A percentile compares a stretch with the other conserved stretches of the same genome.
Conservation (phyloP, 2,113 vertebrate genomes). For the Synodontis membranacea region DNA sequence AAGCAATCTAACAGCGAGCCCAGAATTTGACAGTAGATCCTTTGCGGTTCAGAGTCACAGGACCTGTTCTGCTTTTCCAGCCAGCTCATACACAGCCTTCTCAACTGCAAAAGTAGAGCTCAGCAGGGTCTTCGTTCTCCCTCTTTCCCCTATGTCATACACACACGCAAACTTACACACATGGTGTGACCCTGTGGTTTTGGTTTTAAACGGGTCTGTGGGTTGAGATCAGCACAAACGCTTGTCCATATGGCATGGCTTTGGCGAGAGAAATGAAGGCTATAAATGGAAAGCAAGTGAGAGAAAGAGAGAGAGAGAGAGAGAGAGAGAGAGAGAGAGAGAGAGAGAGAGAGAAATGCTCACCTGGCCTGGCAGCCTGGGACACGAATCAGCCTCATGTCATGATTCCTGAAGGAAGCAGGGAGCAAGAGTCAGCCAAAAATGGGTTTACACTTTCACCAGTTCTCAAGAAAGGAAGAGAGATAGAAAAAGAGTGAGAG, state of each 20-base stretch:
- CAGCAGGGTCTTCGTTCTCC: constrained; percentile 1
- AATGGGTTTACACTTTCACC: constrained; percentile 67
- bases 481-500: background rate
- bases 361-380: constrained; percentile 40
- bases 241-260: constrained; percentile 69
- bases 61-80: constrained; percentile 67
- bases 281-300: constrained; percentile 14
- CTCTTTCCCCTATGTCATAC: constrained; percentile 42
- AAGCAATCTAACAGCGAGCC: constrained; percentile 43
- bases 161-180: constrained; percentile 40
- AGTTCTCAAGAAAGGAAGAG: constrained; percentile 57
- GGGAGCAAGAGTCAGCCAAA: constrained; percentile 66
- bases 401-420: constrained; percentile 38
- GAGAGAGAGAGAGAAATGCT: background rate
- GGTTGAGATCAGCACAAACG: constrained; percentile 57
- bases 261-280: constrained; percentile 46
- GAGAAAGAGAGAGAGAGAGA: background rate
- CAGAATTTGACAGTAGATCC: constrained; percentile 43
- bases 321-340: background rate
- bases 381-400: constrained; percentile 3
- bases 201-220: constrained; percentile 72
- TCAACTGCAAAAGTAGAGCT: constrained; percentile 46
- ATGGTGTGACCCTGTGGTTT: constrained; percentile 66
- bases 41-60: constrained; percentile 58
- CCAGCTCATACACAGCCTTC: constrained; percentile 54